Base-by-base conservation (phyloP, 2,888 invertebrate species). In the Paralinhomoeus sp. region DNA sequence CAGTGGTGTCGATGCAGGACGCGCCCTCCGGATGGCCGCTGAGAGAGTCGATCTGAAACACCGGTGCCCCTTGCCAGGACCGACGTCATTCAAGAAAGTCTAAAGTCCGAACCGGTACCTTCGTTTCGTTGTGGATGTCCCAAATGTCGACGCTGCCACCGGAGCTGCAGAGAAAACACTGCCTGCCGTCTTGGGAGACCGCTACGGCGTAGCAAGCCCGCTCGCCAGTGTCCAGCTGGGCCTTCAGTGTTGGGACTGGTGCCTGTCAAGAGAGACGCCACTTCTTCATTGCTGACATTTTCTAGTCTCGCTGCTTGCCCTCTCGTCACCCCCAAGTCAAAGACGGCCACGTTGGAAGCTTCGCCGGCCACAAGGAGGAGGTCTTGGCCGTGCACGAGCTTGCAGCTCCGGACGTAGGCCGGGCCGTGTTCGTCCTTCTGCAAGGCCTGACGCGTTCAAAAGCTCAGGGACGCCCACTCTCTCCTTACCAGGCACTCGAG, bases 171-270 rank as follows among this genome's bases (percentile, higher is more conserved):
- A 84, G 84, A 71, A 87, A 91, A 72, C 89, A 87, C 48, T 85
- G 81, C 71, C 87, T 87, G 35, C 83, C 82, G 64, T 91, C 89
- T 0, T 84, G 84, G 57, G 82, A 82, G 56, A 91, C 84, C 45
- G 89, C 87, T 17, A 91, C 72, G n/a, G 89, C 89, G 63, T 91
- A 91, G 66, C 89, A 91, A 1, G 89, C 89, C 2, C 87, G 87
- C 2, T 87, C 51, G 45, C 78, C 80, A 0, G 84, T 85, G 12
- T 84, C 85, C 50, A 91, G 72, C 65, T 89, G 87, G 15, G 83
- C 83, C 62, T 85, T 81, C 3, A 18, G 20, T 21, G 3, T 12
- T 5, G 40, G 40, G 2, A 9, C 7, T 2, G 31, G 3, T 3
- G 3, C 35, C 35, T n/a, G 35, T 17, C 3, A 5, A 7, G 18